Conservation (phyloP, 2,797 vertebrate species). For the Emys orbicularis region DNA sequence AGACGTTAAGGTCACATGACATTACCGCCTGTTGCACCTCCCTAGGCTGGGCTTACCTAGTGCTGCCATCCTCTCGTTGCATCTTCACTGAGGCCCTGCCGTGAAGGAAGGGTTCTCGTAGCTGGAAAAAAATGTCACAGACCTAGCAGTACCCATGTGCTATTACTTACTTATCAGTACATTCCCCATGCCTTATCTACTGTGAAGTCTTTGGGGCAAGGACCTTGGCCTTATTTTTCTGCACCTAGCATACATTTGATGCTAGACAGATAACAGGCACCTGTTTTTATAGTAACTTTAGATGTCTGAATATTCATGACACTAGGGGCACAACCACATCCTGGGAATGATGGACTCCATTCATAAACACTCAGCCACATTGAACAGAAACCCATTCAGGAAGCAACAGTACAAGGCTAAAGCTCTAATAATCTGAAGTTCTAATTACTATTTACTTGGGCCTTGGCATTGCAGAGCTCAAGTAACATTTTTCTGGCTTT, state of each 20-base stretch:
- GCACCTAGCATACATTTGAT: not conserved
- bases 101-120: not conserved
- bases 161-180: not conserved
- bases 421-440: not conserved
- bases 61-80: not conserved
- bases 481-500: not conserved
- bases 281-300: not conserved
- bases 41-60: not conserved
- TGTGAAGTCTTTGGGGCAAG: not conserved
- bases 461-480: not conserved
- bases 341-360: not conserved
- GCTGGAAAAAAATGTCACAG: not conserved
- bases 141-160: not conserved
- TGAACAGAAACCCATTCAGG: not conserved
- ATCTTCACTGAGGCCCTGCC: not conserved
- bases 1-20: not conserved
- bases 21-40: not conserved
- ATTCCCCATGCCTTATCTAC: fast-evolving
- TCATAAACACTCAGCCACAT: not conserved
- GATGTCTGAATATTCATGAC: not conserved
- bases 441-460: not conserved
- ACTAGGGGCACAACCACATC: not conserved
- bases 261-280: not conserved
- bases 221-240: not conserved
- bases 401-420: not conserved